Conservation (phyloP, 2,113 vertebrate species). For the Pandion haliaetus region DNA sequence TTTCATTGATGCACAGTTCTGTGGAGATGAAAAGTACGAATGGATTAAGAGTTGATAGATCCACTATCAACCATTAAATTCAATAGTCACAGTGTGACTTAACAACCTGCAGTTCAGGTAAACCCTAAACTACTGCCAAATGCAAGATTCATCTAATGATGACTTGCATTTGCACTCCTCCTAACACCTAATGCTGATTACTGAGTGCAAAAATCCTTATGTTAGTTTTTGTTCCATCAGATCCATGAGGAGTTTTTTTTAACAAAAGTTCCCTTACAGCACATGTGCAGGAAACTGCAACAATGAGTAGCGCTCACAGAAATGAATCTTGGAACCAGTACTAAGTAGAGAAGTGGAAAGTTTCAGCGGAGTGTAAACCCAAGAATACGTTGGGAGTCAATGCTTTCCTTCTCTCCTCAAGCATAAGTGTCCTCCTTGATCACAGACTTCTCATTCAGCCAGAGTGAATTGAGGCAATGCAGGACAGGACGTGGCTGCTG, state of each 20-base stretch:
- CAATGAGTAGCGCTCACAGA: neutral
- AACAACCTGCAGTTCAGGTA: neutral
- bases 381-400: neutral
- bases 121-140: neutral
- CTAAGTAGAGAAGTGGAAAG: neutral
- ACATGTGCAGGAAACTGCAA: neutral
- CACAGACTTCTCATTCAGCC: neutral
- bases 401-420: neutral
- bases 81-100: neutral
- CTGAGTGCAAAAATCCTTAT: neutral
- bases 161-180: neutral
- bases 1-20: neutral
- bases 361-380: neutral
- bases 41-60: neutral
- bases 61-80: neutral
- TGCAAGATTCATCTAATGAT: neutral
- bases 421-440: neutral
- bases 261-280: neutral
- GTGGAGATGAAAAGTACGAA: neutral
- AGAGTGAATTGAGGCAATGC: neutral
- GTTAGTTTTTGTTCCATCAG: neutral
- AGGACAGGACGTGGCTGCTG: neutral
- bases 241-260: neutral
- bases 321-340: neutral
- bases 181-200: neutral